Evolutionary conservation across 2,113 vertebrate species (phyloP), one percentile per base, ranked within the genome.

Genomic region (Nothobranchius kuhntae): DNA sequence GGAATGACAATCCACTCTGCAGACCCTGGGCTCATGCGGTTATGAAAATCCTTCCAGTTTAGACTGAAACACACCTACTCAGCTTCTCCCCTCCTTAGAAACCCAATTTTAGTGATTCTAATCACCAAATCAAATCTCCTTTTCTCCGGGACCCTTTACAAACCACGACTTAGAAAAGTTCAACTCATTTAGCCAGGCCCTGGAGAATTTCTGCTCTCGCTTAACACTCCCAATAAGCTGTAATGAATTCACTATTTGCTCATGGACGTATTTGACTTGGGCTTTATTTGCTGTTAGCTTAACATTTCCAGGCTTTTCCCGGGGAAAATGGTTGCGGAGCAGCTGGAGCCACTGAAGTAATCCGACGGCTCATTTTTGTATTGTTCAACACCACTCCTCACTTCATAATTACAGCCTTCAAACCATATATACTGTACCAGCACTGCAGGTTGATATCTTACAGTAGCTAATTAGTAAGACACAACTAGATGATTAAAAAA

Each of bases 221-320:
- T 76, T 63, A 66, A 50, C 67, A 61, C 76, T 78, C 75, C 80
- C 81, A 73, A 73, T 65, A 69, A 84, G 78, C 71, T n/a, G 17
- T 87, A 83, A 88, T 88, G 79, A 83, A 77, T 72, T 61, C 52
- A 45, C 65, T 84, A 71, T 89, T 88, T 88, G 81, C 85, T 65
- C 80, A 81, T 42, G 52, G 76, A 70, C 70, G 59, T 77, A 69
- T 84, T 76, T 80, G 73, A 75, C 65, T 45, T 53, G 66, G 65
- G 51, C 61, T 75, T 75, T 77, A 72, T 82, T 85, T 85, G 73
- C 68, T 4, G 3, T 56, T 58, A 73, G 79, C 75, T 82, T 80
- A 82, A 81, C 78, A 82, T 83, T 83, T 88, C 64, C 65, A 58
- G 42, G 54, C 63, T 48, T 72, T 78, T 81, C 77, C 53, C 26